Base-by-base conservation (phyloP, 2,888 invertebrate genomes). In the Clivina fossor region DNA sequence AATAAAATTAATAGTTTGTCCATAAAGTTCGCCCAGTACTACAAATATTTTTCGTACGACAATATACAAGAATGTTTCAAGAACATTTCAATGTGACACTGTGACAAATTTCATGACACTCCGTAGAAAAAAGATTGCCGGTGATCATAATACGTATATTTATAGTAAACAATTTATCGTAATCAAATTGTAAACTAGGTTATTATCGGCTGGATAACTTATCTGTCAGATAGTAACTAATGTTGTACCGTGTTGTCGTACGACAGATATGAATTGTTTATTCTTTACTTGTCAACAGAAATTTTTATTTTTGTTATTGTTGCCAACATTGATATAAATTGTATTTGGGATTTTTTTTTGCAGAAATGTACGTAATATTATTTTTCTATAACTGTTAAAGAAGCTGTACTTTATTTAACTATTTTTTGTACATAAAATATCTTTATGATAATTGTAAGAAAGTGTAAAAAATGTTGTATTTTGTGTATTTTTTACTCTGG, bases 121-220 rank as follows among this genome's bases (percentile, higher is more conserved):
- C 24, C 26, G 20, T n/a, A 24, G n/a, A n/a, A n/a, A n/a, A n/a
- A n/a, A n/a, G n/a, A n/a, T n/a, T n/a, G 43, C 41, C 19, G 22
- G 19, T 43, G 51, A 51, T 51, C 51, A 43, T 51, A 51, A 51
- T 51, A 32, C 51, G 19, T 4, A 35, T 51, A 51, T 51, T 51
- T 51, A 51, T 51, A 43, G 43, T 41, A 33, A n/a, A 43, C 41
- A 43, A 51, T 51, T 51, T 51, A 51, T 51, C 51, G 51, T 41
- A 51, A 51, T 51, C 51, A 51, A 43, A 20, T 24, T 43, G 50
- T 43, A 43, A 40, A 50, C 50, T 41, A 22, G 50, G 20, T 50
- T 49, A 38, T 49, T 38, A 19, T 24, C 40, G 24, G 9, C 19
- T 9, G 2, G 37, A 9, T 37, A 18, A 18, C 15, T 20, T 43